Conservation (phyloP, 2,797 vertebrate genomes). For the Sebastes aleutianus region DNA sequence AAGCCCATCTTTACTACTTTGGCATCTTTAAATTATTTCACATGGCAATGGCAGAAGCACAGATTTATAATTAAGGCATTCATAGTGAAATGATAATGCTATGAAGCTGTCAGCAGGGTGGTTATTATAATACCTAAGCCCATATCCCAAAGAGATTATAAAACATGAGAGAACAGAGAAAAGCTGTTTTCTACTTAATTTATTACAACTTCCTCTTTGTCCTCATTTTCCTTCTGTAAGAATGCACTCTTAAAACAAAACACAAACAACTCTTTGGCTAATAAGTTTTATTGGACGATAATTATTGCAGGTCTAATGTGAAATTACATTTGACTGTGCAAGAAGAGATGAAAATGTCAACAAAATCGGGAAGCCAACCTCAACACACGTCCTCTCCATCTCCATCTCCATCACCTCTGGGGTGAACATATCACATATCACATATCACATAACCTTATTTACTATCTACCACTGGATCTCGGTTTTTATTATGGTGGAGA, state of each 20-base stretch:
- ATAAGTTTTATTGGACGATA: background rate
- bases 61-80: slow-evolving; percentile 35
- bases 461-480: slow-evolving; percentile 27
- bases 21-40: slow-evolving; percentile 32
- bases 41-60: background rate
- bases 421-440: slow-evolving; percentile 16
- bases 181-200: slow-evolving; percentile 16
- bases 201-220: slow-evolving; percentile 2
- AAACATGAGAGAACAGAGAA: slow-evolving; percentile 23
- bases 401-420: background rate
- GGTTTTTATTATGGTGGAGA: slow-evolving; percentile 24
- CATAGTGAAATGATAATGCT: slow-evolving; percentile 29
- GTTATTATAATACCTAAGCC: slow-evolving; percentile 41
- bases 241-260: background rate
- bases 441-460: slow-evolving; percentile 46
- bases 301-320: background rate
- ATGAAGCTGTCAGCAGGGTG: slow-evolving; percentile 48
- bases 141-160: slow-evolving; percentile 33
- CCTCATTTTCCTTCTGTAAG: background rate
- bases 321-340: background rate
- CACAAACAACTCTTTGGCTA: background rate
- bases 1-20: slow-evolving; percentile 33
- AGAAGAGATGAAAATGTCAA: background rate
- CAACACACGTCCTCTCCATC: background rate
- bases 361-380: background rate